Evolutionary conservation across 1,140 invertebrate species (phyloP), one percentile per base, ranked within the genome.

Genomic region (Neodiprion lecontei): DNA sequence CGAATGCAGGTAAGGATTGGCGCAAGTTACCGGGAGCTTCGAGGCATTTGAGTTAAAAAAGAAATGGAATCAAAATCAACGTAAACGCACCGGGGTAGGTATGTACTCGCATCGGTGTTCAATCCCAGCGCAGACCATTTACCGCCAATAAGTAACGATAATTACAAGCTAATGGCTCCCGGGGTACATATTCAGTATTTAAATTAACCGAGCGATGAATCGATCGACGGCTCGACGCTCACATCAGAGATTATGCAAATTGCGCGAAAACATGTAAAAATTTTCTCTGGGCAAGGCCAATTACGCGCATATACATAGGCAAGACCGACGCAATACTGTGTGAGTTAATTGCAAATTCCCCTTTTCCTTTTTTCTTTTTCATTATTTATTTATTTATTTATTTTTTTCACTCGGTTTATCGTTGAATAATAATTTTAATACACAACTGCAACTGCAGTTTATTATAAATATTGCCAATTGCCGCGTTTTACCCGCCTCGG

Each of bases 121-220:
- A 61, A 17, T 61, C 11, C 11, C 53, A 61, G 4, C 53, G 53
- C 53, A 61, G n/a, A 61, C 53, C 53, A 61, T 61, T 61, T 61
- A 61, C 53, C 0, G n/a, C 53, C 53, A 61, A 61, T 61, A 61
- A 61, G 53, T 61, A 61, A 61, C 53, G 53, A 61, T 61, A 61
- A 61, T 61, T 61, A 61, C 53, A 61, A 61, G 53, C 53, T 61
- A 61, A 61, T 61, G 53, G 53, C 53, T 61, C 53, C 53, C 53
- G 53, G 53, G 53, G 53, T 61, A 61, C 53, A 61, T 61, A 61
- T 61, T 61, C 53, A 61, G 53, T 61, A 61, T 61, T 61, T 61
- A 61, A 61, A 61, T 61, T 12, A 61, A 61, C 53, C 53, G 53
- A 61, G 5, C 53, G 53, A 61, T 61, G 11, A 17, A 61, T 61